phyloP scores from a whole-genome alignment of 2,113 vertebrate genomes.

The Chaenogobius annularis region DNA sequence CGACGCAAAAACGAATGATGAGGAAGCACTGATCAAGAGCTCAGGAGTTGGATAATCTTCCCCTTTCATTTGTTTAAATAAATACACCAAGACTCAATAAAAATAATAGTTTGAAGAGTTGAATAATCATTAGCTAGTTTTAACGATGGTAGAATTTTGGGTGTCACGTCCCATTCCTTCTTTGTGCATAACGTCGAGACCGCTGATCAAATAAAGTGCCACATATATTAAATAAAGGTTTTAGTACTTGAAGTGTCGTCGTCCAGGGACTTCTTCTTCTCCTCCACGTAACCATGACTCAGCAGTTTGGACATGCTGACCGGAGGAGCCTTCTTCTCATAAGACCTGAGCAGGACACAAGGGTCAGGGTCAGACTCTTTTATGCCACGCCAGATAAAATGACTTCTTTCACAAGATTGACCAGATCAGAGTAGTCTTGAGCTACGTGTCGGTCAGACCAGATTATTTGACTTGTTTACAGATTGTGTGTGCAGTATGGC shows the following conservation, averaged over 20 bases:
- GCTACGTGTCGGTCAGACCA: background rate
- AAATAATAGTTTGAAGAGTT: too few relatives aligned
- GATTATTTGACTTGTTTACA: background rate
- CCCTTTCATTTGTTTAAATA: too few relatives aligned
- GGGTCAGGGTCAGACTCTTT: background rate
- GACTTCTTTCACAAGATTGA: background rate
- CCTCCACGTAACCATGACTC: constrained; percentile 77
- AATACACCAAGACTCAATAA: too few relatives aligned
- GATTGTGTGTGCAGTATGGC: background rate
- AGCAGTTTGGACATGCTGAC: constrained; percentile 80
- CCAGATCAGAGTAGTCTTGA: background rate
- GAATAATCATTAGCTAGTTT: too few relatives aligned
- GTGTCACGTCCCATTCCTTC: too few relatives aligned
- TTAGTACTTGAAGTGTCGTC: constrained; percentile 75
- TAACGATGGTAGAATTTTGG: too few relatives aligned
- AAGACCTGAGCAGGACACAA: constrained; percentile 51
- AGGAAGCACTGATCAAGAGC: too few relatives aligned
- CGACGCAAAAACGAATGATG: too few relatives aligned
- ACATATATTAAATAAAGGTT: background rate
- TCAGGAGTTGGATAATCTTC: too few relatives aligned
- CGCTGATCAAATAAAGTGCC: background rate
- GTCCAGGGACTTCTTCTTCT: constrained; percentile 68
- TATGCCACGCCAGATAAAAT: background rate
- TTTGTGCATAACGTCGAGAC: too few relatives aligned
- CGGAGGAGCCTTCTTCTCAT: constrained; percentile 70